Percentiles rank a stretch among this genome's conserved stretches.
phyloP scores from a whole-genome alignment of 2,888 invertebrate species.

The Brenthis daphne region DNA sequence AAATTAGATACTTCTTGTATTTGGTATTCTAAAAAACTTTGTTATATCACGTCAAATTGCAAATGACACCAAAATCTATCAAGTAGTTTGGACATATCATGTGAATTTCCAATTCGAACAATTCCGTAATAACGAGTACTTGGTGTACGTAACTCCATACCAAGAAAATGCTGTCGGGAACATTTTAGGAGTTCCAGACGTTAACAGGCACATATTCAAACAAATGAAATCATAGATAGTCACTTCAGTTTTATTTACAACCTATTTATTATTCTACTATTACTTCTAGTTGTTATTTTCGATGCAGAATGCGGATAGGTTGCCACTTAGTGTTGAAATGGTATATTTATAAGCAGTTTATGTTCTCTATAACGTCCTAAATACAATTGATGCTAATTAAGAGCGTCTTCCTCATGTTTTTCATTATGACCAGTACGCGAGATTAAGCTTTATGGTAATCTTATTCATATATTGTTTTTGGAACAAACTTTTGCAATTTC shows the following conservation, averaged over 20 bases:
- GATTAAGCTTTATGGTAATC: constrained; percentile 6
- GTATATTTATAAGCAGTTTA: constrained; percentile 16
- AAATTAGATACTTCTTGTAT: no score
- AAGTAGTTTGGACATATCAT: no score
- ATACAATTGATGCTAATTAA: constrained; percentile 42
- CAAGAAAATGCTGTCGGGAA: no score
- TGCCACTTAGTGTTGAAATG: constrained; percentile 3
- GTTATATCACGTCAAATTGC: no score
- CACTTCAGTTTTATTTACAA: not conserved
- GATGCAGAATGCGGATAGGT: constrained; percentile 2
- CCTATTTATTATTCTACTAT: not conserved
- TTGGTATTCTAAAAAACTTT: no score
- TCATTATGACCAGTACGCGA: constrained; percentile 4
- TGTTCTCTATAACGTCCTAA: constrained; percentile 24
- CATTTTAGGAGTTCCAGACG: no score
- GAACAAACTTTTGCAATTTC: no score
- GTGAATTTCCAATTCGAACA: no score
- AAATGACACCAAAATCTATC: no score
- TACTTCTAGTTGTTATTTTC: not conserved
- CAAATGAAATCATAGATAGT: not conserved
- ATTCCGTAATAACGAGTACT: no score
- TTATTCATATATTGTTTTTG: not conserved
- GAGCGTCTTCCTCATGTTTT: constrained; percentile 42
- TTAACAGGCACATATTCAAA: no score
- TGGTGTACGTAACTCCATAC: no score